Conservation (phyloP, 2,113 vertebrate species). For the Tupaia tana region DNA sequence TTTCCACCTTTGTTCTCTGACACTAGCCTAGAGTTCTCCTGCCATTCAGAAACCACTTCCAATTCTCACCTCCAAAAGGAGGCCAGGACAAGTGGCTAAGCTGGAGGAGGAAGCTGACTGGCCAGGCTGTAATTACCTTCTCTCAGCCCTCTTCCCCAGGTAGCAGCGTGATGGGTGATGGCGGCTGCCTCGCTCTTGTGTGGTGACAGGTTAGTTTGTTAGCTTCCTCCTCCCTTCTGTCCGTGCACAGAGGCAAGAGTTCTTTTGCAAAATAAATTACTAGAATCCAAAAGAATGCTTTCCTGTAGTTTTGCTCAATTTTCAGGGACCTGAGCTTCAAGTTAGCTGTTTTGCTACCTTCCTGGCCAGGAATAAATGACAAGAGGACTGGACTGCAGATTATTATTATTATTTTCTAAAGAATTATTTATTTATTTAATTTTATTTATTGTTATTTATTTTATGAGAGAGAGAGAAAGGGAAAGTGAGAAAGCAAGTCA, state of each 20-base stretch:
- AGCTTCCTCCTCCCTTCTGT: conserved; percentile 37
- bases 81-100: conserved; percentile 43
- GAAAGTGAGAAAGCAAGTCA: too few relatives aligned
- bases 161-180: conserved; percentile 32
- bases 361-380: conserved; percentile 38
- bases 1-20: conserved; percentile 78
- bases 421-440: too few relatives aligned
- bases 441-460: too few relatives aligned
- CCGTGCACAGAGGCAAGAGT: conserved; percentile 15
- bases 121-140: conserved; percentile 63
- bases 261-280: conserved; percentile 55
- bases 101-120: conserved; percentile 13
- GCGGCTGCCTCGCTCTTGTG: conserved; percentile 28
- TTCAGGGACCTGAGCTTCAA: conserved; percentile 57
- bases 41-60: conserved; percentile 72
- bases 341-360: conserved; percentile 31
- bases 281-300: conserved; percentile 57
- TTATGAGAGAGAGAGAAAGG: too few relatives aligned
- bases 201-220: conserved; percentile 25
- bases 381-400: neutral
- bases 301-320: conserved; percentile 43
- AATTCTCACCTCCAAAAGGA: conserved; percentile 81
- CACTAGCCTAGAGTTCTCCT: conserved; percentile 61
- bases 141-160: conserved; percentile 45
- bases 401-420: neutral